Percentiles rank a stretch among this genome's conserved stretches.
phyloP scores from a whole-genome alignment of 2,797 vertebrate species.

The Hoplostethus atlanticus region DNA sequence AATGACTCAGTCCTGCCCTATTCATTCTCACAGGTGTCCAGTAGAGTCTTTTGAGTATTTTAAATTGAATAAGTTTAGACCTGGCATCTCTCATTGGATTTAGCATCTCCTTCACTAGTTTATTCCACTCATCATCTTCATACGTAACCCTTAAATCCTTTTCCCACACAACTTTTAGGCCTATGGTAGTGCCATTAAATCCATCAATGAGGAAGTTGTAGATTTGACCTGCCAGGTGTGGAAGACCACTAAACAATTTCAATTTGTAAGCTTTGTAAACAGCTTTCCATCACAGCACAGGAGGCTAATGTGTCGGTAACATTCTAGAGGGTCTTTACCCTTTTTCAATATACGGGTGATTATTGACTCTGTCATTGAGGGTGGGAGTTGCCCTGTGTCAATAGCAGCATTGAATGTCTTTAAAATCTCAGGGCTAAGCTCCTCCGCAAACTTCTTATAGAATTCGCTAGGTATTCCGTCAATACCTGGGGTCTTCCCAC shows the following conservation, averaged over 20 bases:
- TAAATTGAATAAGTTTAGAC: background rate
- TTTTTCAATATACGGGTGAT: too few species aligned
- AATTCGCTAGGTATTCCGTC: too few species aligned
- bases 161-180: slow-evolving; percentile 5
- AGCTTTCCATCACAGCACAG: too few species aligned
- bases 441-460: too few species aligned
- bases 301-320: too few species aligned
- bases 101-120: slow-evolving; percentile 5
- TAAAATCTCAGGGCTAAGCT: too few species aligned
- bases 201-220: slow-evolving; percentile 2
- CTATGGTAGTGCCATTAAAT: background rate
- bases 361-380: too few species aligned
- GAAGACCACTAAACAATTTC: background rate
- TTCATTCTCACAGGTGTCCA: slow-evolving; percentile 5
- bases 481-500: too few species aligned
- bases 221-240: slow-evolving; percentile 3
- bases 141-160: slow-evolving; percentile 3
- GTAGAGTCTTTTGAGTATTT: background rate
- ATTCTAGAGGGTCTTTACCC: too few species aligned
- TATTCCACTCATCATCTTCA: slow-evolving; percentile 5
- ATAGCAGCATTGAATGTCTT: too few species aligned
- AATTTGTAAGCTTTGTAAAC: too few species aligned
- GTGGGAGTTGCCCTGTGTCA: too few species aligned
- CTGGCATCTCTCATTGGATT: slow-evolving; percentile 3
- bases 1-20: background rate